phyloP scores from a whole-genome alignment of 2,888 invertebrate species.

The Coremacera marginata region DNA sequence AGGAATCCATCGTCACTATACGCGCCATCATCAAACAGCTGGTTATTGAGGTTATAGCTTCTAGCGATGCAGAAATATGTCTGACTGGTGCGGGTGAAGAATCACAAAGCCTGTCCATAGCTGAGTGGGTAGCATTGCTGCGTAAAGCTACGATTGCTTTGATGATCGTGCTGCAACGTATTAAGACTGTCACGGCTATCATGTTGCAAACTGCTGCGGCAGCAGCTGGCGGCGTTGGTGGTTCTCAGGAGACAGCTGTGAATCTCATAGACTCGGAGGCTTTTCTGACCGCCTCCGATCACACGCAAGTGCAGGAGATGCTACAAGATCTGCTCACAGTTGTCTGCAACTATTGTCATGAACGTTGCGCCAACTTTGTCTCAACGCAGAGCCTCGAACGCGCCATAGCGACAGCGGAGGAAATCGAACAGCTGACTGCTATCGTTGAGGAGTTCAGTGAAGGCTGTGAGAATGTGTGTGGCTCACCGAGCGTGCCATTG shows the following conservation, averaged over 20 bases:
- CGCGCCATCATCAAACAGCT: slow-evolving; percentile 91
- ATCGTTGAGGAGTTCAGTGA: slow-evolving; percentile 84
- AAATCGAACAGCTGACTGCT: slow-evolving; percentile 82
- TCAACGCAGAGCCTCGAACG: slow-evolving; percentile 82
- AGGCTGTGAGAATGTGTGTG: slow-evolving; percentile 81
- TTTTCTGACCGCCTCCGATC: slow-evolving; percentile 79
- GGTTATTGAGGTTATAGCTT: slow-evolving; percentile 81
- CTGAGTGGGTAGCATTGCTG: slow-evolving; percentile 79
- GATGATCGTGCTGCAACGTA: slow-evolving; percentile 79
- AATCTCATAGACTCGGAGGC: slow-evolving; percentile 76
- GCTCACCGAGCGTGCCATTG: slow-evolving; percentile 82
- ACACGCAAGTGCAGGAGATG: slow-evolving; percentile 77
- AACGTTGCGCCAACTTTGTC: slow-evolving; percentile 89
- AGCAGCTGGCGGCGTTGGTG: slow-evolving; percentile 72
- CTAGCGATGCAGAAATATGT: slow-evolving; percentile 72
- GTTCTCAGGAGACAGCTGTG: slow-evolving; percentile 58
- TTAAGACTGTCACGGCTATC: slow-evolving; percentile 80
- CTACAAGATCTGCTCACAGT: slow-evolving; percentile 82
- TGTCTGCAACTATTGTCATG: slow-evolving; percentile 93
- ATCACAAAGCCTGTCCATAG: slow-evolving; percentile 73
- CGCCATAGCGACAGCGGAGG: slow-evolving; percentile 77
- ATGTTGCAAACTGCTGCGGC: slow-evolving; percentile 82
- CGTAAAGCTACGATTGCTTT: slow-evolving; percentile 76
- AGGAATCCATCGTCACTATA: slow-evolving; percentile 90
- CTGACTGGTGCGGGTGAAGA: slow-evolving; percentile 71